phyloP scores from a whole-genome alignment of 1,140 invertebrate genomes.

The Brachionus koreanus region DNA sequence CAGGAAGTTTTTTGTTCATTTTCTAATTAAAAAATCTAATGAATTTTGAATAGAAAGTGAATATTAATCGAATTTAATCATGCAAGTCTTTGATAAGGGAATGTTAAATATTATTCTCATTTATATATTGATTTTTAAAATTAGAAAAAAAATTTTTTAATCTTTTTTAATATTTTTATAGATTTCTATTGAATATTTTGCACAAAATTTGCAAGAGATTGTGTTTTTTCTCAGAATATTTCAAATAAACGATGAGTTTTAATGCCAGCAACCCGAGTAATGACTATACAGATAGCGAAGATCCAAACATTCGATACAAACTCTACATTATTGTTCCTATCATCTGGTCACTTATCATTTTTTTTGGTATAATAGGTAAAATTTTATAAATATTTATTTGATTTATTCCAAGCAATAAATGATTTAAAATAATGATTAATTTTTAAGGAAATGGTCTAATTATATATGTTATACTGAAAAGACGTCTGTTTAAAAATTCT shows the following conservation, averaged over 20 bases:
- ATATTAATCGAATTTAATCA: neutral
- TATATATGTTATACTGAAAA: neutral
- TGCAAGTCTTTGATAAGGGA: neutral
- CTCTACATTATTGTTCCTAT: slow-evolving; percentile 34
- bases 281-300: neutral
- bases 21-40: neutral
- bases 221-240: neutral
- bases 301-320: slow-evolving; percentile 22
- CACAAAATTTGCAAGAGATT: neutral
- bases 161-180: neutral
- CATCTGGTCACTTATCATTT: slow-evolving; percentile 10
- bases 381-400: no score
- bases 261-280: neutral
- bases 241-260: neutral
- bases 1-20: neutral
- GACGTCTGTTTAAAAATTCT: slow-evolving; percentile 21
- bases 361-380: slow-evolving; percentile 34
- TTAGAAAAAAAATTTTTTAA: no score
- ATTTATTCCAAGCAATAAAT: no score
- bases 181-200: neutral
- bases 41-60: neutral
- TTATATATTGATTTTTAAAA: neutral
- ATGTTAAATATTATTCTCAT: neutral
- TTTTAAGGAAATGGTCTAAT: slow-evolving; percentile 42
- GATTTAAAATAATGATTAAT: no score